Percentiles rank a stretch among this genome's conserved stretches.
Conservation (phyloP, 2,113 vertebrate genomes). For the Micromys minutus region DNA sequence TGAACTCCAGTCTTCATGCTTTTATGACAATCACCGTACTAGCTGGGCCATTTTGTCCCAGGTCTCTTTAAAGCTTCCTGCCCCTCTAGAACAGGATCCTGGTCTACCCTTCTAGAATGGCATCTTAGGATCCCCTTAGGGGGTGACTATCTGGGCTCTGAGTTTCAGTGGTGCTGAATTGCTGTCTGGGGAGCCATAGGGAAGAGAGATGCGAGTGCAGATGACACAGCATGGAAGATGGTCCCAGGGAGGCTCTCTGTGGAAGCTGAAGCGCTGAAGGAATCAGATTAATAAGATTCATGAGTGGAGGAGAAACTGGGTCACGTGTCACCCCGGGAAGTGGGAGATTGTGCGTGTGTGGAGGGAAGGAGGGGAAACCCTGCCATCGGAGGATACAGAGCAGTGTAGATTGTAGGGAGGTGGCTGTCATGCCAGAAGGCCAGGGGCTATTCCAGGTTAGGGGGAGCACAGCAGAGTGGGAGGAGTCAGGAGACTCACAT, state of each 20-base stretch:
- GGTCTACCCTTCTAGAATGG: neutral
- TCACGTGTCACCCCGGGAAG: neutral
- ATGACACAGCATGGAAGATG: constrained; percentile 37
- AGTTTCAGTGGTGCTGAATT: neutral
- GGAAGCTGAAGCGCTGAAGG: constrained; percentile 17
- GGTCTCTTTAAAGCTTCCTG: neutral
- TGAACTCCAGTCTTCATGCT: neutral
- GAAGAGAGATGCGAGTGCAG: constrained; percentile 46
- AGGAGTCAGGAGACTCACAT: neutral
- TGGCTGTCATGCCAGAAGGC: neutral
- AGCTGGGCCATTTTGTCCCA: neutral
- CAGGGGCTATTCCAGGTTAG: neutral
- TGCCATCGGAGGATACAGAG: neutral
- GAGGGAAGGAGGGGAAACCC: neutral
- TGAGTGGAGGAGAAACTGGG: constrained; percentile 55
- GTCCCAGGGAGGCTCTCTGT: neutral
- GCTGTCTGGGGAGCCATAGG: constrained; percentile 44
- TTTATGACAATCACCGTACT: neutral
- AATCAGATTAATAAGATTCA: constrained; percentile 62
- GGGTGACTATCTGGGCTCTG: constrained; percentile 11
- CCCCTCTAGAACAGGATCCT: neutral
- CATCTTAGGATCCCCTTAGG: neutral
- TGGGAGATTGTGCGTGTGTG: neutral
- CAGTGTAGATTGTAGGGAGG: neutral
- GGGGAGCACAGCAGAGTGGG: neutral